A percentile compares a stretch with the other conserved stretches of the same genome.
These are phyloP conservation scores for Glaucomys volans DNA, from an alignment of 2,113 vertebrate species.

Conservation along the genomic window DNA sequence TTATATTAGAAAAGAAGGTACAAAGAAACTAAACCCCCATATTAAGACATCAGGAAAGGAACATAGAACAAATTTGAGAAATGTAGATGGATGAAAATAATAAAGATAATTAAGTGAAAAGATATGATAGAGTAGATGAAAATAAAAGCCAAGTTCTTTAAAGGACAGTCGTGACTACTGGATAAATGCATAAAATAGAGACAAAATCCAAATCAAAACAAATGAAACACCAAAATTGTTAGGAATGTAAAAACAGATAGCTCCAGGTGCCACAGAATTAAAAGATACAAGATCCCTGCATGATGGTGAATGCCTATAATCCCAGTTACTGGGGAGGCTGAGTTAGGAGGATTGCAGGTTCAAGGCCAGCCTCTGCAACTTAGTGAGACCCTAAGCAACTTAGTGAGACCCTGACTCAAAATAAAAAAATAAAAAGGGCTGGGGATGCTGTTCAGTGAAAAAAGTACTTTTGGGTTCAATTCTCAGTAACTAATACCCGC, in stretches of 20 bases:
- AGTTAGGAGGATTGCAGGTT: no score
- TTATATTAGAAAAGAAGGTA: slow-evolving; percentile 42
- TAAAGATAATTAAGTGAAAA: not conserved
- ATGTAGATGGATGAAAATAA: not conserved
- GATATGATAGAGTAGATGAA: not conserved
- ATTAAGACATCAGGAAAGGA: slow-evolving; percentile 38
- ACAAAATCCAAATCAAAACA: not conserved
- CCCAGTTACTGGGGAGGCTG: no score
- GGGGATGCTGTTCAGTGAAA: no score
- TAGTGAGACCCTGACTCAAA: no score
- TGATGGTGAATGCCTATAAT: no score
- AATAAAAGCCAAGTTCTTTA: slow-evolving; percentile 33
- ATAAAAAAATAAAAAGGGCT: no score
- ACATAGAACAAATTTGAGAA: not conserved
- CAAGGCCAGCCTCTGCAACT: no score
- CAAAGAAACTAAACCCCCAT: slow-evolving; percentile 22
- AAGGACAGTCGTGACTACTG: not conserved
- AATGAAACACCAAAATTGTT: not conserved
- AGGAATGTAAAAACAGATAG: not conserved
- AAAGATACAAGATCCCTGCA: not conserved
- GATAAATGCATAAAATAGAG: not conserved
- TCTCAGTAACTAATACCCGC: no score
- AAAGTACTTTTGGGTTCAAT: no score
- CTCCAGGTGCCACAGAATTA: not conserved
- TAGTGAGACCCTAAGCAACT: no score